Evolutionary conservation across 2,797 vertebrate genomes (phyloP), one percentile per base, ranked within the genome.

Genomic region (Chanos chanos): DNA sequence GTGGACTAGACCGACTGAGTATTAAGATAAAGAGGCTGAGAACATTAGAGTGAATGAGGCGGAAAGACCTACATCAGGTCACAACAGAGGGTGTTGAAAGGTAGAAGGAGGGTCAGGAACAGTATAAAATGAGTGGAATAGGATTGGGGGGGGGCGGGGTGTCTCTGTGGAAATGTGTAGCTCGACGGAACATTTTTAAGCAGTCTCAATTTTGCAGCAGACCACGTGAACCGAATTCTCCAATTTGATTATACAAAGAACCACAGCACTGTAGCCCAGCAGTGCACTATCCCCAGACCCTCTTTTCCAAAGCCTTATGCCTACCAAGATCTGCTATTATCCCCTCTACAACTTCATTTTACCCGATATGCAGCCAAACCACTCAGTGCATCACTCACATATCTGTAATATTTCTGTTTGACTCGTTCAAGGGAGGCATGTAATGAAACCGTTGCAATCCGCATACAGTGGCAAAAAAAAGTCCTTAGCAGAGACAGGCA

Each of bases 401-500:
- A 74, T 65, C 81, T 75, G 67, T 72, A 16, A 75, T 72, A 78
- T 76, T 67, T 78, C 81, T 84, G 77, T 60, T 74, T 18, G 10
- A 27, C 50, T 57, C 24, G 21, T 8, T 4, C 16, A 13, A 22
- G 27, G 66, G 73, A 54, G 59, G 73, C 4, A 55, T 68, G 53
- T 61, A 65, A 43, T 12, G 27, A n/a, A 7, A 9, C 13, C 8
- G 18, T 18, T 19, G n/a, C n/a, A n/a, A n/a, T n/a, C n/a, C n/a
- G n/a, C n/a, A n/a, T n/a, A n/a, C n/a, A n/a, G n/a, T n/a, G n/a
- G n/a, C n/a, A n/a, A n/a, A n/a, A n/a, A n/a, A n/a, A n/a, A n/a
- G n/a, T n/a, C n/a, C n/a, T n/a, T n/a, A n/a, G n/a, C n/a, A n/a
- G n/a, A n/a, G n/a, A n/a, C n/a, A n/a, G n/a, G n/a, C n/a, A n/a